These are phyloP conservation scores for Setophaga coronata DNA, from an alignment of 2,113 vertebrate genomes.

Conservation along the genomic window DNA sequence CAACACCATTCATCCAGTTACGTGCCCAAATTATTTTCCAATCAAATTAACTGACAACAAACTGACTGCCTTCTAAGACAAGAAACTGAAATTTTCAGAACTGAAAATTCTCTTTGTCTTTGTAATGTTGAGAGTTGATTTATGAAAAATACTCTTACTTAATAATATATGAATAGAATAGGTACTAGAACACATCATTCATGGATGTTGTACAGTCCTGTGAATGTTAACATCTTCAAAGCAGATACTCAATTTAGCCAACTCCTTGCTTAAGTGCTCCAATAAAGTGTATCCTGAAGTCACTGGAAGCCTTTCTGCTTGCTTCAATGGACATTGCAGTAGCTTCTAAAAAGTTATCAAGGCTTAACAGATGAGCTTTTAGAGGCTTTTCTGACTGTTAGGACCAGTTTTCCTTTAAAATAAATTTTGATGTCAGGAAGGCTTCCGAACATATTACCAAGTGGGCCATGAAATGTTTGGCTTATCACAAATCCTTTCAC, in stretches of 20 bases:
- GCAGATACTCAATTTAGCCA: background rate
- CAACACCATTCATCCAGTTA: background rate
- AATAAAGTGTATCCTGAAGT: background rate
- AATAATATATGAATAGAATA: background rate
- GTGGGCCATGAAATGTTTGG: constrained; percentile 31
- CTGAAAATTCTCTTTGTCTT: background rate
- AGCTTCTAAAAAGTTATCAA: constrained; percentile 10
- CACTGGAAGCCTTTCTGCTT: background rate
- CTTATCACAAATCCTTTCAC: constrained; percentile 53
- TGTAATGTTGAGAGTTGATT: background rate
- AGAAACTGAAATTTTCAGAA: background rate
- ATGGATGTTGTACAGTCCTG: background rate
- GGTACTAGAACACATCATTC: background rate
- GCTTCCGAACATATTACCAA: constrained; percentile 33
- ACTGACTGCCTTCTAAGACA: background rate
- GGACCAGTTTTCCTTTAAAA: constrained; percentile 60
- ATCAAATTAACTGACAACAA: constrained; percentile 17
- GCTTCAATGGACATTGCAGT: background rate
- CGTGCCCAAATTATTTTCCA: background rate
- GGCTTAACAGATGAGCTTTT: background rate
- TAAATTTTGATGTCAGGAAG: constrained; percentile 59
- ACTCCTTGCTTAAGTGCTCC: background rate
- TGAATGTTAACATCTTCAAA: constrained; percentile 3
- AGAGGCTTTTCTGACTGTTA: constrained; percentile 36
- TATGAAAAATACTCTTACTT: constrained; percentile 1